Evolutionary conservation across 2,797 vertebrate species (phyloP).

Genomic region (Lophura swinhoii): DNA sequence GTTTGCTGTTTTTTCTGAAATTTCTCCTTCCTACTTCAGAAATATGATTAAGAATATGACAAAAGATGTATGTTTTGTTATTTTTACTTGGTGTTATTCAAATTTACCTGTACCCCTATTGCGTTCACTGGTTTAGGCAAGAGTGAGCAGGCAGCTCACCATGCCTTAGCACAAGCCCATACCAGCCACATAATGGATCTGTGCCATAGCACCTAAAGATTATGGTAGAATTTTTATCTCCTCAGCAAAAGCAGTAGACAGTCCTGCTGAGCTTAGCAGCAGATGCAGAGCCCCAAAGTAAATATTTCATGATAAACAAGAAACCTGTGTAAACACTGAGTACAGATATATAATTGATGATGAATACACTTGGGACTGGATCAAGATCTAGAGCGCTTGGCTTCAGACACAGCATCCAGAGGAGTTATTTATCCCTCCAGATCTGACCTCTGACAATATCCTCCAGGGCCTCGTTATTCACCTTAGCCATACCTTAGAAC

Average conservation of each 20-base stretch:
- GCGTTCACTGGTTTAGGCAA: background rate
- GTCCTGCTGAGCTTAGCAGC: background rate
- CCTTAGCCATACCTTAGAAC: background rate
- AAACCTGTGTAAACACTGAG: constrained; percentile 42
- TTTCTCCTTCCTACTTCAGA: background rate
- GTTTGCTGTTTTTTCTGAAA: background rate
- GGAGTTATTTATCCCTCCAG: background rate
- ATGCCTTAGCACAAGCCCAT: fast-evolving
- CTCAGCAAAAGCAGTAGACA: background rate
- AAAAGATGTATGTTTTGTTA: background rate
- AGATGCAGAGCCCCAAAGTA: constrained; percentile 44
- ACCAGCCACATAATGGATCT: background rate
- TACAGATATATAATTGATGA: constrained; percentile 53
- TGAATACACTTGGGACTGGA: background rate
- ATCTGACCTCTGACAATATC: background rate
- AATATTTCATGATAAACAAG: constrained; percentile 64
- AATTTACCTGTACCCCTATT: background rate
- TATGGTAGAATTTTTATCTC: background rate
- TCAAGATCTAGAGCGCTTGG: background rate
- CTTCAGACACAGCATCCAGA: background rate
- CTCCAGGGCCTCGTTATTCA: background rate
- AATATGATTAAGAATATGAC: background rate
- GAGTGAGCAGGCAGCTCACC: background rate
- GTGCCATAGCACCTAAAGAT: background rate
- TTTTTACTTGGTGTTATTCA: background rate